phyloP scores from a whole-genome alignment of 2,113 vertebrate species.

The Sylvietta virens region DNA sequence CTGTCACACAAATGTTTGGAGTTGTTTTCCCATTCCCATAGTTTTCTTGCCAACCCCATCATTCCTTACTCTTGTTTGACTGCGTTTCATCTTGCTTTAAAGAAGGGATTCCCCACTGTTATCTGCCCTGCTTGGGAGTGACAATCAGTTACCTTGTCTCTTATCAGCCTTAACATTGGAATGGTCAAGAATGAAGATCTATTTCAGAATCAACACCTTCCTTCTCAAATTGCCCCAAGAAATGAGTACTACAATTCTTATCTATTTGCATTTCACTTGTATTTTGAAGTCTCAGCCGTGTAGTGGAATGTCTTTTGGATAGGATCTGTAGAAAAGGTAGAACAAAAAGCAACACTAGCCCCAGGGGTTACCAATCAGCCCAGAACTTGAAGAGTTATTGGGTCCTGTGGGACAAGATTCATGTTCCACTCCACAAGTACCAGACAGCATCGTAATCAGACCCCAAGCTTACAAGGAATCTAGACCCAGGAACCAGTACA shows the following conservation, averaged over 20 bases:
- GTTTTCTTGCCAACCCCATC: neutral
- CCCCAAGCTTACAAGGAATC: neutral
- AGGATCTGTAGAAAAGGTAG: neutral
- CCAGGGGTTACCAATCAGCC: neutral
- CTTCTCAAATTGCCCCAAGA: neutral
- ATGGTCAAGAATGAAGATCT: neutral
- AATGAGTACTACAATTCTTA: neutral
- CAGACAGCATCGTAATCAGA: accelerated
- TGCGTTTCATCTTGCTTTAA: neutral
- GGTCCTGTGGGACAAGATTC: neutral
- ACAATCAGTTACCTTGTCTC: neutral
- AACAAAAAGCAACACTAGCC: neutral
- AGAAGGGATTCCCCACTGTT: neutral
- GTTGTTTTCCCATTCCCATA: neutral
- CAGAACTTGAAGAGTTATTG: neutral
- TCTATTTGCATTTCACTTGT: neutral
- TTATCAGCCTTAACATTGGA: neutral
- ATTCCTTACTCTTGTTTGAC: neutral
- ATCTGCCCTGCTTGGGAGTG: neutral
- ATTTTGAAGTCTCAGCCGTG: neutral
- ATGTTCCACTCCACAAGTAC: neutral
- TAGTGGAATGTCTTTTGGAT: neutral
- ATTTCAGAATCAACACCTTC: neutral
- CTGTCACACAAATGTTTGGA: neutral
- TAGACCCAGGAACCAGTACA: neutral